phyloP scores from a whole-genome alignment of 2,888 invertebrate genomes.

The Fragum sueziense region DNA sequence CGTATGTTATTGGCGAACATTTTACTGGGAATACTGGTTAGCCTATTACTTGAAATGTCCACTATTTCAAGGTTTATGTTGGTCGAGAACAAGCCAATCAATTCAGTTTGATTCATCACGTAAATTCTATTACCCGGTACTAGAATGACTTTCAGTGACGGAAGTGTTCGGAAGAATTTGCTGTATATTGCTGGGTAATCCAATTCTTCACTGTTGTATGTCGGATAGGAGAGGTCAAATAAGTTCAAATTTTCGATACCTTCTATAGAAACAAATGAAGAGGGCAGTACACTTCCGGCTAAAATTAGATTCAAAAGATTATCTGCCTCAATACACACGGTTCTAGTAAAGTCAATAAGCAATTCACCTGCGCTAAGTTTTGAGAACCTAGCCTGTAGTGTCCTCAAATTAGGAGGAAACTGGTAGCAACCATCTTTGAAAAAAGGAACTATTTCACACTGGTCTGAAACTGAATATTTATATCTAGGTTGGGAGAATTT shows the following conservation, averaged over 20 bases:
- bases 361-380: background rate
- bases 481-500: background rate
- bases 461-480: background rate
- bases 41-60: background rate
- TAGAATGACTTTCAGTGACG: background rate
- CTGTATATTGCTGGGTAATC: background rate
- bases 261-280: background rate
- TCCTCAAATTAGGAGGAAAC: background rate
- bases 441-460: background rate
- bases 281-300: background rate
- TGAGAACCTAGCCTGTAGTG: background rate
- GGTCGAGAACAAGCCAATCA: background rate
- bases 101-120: background rate
- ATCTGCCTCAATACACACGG: background rate
- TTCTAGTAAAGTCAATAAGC: background rate
- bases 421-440: background rate
- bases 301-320: background rate
- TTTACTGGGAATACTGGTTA: background rate
- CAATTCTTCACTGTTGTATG: background rate
- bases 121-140: background rate
- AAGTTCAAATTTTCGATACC: background rate
- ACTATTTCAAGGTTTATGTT: background rate
- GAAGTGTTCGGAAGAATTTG: background rate
- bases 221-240: conserved; percentile 1
- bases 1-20: background rate